Base-by-base conservation (phyloP, 2,888 invertebrate genomes). In the Andrena haemorrhoa region DNA sequence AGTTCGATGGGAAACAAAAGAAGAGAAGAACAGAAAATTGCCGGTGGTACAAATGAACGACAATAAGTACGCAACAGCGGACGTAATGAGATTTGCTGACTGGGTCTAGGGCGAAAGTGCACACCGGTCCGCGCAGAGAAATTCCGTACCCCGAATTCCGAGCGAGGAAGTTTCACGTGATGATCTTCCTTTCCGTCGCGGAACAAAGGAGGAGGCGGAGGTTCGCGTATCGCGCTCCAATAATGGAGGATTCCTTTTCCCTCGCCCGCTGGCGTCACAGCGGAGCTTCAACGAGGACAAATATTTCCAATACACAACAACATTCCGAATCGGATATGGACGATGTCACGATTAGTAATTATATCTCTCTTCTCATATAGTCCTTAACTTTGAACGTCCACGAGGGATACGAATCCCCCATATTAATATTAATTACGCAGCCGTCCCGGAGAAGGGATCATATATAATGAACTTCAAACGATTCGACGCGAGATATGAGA, bases 91-190 rank as follows among this genome's bases (percentile, higher is more conserved):
- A 41, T 60, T 66, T 63, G 23, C 29, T 66, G 82, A 71, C 79
- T 82, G 79, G 66, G 53, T 79, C 79, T 82, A 66, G 75, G 53
- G 49, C 75, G 68, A 79, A 82, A 41, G 61, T 70, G 26, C 56
- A 68, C 56, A 72, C 74, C 75, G 82, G 82, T 56, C 82, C 82
- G 82, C 71, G 82, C 82, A 82, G 82, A 82, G 82, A 75, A 79
- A 79, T 82, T 82, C 79, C 61, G 82, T 75, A 79, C 49, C 79
- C 82, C 75, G 66, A 58, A 79, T 75, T 71, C 71, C 71, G 51
- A 75, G 71, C 61, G 79, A 63, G 65, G 66, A 71, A 75, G 41
- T 71, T 68, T 66, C 49, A 56, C 78, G 66, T 75, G 31, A 41
- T 75, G 31, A 41, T 64, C 7, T 10, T 66, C 7, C n/a, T n/a